Percentiles rank a stretch among this genome's conserved stretches.
phyloP scores from a whole-genome alignment of 1,140 invertebrate genomes.

The Gyrodactylus salaris region DNA sequence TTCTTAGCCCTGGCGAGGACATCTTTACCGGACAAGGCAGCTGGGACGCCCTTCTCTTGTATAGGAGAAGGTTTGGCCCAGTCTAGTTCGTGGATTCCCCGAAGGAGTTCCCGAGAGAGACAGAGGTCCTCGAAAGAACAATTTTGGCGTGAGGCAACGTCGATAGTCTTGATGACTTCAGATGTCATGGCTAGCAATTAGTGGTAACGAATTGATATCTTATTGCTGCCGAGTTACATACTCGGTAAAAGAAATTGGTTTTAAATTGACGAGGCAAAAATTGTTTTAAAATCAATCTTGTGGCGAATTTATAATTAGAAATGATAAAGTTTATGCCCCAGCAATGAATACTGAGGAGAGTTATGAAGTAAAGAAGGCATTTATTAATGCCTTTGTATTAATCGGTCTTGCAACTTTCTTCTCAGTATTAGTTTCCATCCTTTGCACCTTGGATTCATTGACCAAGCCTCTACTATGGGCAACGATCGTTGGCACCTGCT shows the following conservation, averaged over 20 bases:
- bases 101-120: not conserved
- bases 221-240: not conserved
- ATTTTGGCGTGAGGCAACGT: not conserved
- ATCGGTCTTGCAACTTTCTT: not conserved
- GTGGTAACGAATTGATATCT: not conserved
- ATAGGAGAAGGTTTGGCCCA: slow-evolving; percentile 62
- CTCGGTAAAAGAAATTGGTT: no score
- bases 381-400: not conserved
- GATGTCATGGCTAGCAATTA: not conserved
- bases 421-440: slow-evolving; percentile 30
- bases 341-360: not conserved
- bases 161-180: not conserved
- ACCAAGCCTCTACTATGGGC: slow-evolving; percentile 68
- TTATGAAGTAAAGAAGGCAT: not conserved
- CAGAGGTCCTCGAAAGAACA: not conserved
- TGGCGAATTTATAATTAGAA: no score
- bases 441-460: slow-evolving; percentile 51
- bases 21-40: slow-evolving; percentile 68
- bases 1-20: slow-evolving; percentile 59
- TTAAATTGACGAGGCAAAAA: no score
- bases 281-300: no score
- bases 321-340: no score
- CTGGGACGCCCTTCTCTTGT: slow-evolving; percentile 59
- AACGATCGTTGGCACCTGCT: slow-evolving; percentile 47
- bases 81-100: slow-evolving; percentile 17